Conservation (phyloP, 2,797 vertebrate species). For the Natrix natrix region DNA sequence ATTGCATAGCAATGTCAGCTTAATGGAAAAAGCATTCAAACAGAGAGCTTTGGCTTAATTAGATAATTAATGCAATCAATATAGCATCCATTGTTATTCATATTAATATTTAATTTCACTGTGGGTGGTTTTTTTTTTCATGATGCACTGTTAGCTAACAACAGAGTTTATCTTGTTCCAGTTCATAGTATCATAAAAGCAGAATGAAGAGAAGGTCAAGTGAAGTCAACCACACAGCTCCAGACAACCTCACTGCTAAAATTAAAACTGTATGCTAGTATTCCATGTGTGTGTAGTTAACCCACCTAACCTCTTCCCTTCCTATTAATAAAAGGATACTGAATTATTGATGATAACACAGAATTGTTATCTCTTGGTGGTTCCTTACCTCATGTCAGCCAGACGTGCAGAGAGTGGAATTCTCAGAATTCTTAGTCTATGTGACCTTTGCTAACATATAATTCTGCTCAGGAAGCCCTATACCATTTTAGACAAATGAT, state of each 20-base stretch:
- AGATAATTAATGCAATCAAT: conserved; percentile 34
- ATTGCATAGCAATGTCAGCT: conserved; percentile 5
- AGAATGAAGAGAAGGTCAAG: neutral
- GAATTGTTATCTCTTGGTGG: neutral
- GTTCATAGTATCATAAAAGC: neutral
- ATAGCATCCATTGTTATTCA: conserved; percentile 17
- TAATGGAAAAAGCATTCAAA: conserved; percentile 29
- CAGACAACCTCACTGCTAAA: too few species aligned
- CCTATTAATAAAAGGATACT: neutral
- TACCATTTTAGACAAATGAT: too few species aligned
- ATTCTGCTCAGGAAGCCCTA: neutral
- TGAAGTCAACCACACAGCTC: neutral
- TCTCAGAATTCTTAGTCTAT: neutral
- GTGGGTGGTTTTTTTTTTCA: conserved; percentile 7
- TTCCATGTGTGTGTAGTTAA: neutral
- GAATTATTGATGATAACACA: too few species aligned
- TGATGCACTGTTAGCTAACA: neutral
- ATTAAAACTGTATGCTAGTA: neutral
- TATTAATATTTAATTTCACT: conserved; percentile 37
- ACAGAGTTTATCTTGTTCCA: neutral
- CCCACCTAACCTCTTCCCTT: too few species aligned
- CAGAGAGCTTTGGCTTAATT: conserved; percentile 23
- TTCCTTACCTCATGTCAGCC: neutral
- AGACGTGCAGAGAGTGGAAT: neutral
- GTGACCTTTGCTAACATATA: neutral